Evolutionary conservation across 2,113 vertebrate species (phyloP).

Genomic region (Sminthopsis crassicaudata): DNA sequence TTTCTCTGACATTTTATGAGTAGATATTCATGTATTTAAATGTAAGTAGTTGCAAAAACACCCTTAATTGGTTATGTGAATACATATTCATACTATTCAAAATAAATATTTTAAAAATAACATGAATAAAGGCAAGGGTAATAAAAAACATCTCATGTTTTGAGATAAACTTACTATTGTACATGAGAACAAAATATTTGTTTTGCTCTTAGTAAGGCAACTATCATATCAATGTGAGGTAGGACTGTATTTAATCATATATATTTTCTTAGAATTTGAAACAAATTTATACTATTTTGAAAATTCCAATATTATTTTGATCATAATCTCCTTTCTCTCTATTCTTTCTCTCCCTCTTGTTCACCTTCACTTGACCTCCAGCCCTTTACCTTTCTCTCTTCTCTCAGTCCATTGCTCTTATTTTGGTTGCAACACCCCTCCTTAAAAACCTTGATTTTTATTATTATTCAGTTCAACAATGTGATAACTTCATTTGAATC

Average conservation of each 20-base stretch:
- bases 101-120: neutral
- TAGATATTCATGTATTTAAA: neutral
- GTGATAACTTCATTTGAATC: neutral
- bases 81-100: neutral
- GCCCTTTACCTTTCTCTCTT: neutral
- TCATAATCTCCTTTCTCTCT: neutral
- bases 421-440: neutral
- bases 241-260: neutral
- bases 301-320: neutral
- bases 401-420: neutral
- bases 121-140: neutral
- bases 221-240: neutral
- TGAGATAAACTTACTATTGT: neutral
- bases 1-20: neutral
- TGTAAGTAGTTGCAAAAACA: neutral
- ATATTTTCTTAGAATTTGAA: neutral
- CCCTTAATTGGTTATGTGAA: neutral
- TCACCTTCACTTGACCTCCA: neutral
- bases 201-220: neutral
- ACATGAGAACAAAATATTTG: conserved; percentile 18
- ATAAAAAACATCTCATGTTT: neutral
- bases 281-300: neutral
- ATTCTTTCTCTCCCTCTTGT: neutral
- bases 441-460: neutral
- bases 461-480: neutral